Evolutionary conservation across 2,888 invertebrate genomes (phyloP).

Genomic region (Bellardia pandia): DNA sequence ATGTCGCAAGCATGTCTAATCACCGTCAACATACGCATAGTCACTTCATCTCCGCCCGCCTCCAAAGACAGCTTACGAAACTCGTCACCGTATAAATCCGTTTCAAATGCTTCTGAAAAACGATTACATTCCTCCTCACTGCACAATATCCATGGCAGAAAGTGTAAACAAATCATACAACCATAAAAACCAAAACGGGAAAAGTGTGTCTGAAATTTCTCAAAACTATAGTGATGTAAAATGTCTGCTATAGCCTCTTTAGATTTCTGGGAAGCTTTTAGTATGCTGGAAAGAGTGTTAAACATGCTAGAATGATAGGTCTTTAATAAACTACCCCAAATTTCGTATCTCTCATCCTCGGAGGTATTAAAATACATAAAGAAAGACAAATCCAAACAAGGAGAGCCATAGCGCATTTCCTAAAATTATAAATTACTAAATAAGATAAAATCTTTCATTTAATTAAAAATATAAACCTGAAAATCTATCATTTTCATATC

Average conservation of each 20-base stretch:
- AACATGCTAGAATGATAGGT: conserved; percentile 79
- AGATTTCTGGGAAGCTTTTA: conserved; percentile 73
- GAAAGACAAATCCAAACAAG: conserved; percentile 81
- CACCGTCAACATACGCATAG: conserved; percentile 78
- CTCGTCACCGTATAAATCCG: conserved; percentile 79
- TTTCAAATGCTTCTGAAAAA: conserved; percentile 79
- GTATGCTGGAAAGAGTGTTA: conserved; percentile 76
- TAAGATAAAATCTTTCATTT: too few relatives aligned
- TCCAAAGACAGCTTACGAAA: conserved; percentile 78
- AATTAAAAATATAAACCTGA: conserved; percentile 75
- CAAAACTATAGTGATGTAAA: conserved; percentile 75
- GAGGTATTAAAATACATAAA: conserved; percentile 82
- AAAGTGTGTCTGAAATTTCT: conserved; percentile 80
- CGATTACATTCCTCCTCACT: conserved; percentile 78
- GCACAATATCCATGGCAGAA: conserved; percentile 81
- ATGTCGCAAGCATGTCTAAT: conserved; percentile 80
- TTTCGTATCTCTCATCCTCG: conserved; percentile 74
- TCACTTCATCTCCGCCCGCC: conserved; percentile 80
- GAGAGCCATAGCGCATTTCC: conserved; percentile 82
- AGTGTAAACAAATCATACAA: conserved; percentile 81
- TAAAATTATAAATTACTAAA: conserved; percentile 39
- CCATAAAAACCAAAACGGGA: conserved; percentile 82
- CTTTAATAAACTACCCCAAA: conserved; percentile 78
- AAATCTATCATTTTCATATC: conserved; percentile 82
- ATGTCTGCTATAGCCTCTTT: conserved; percentile 27